Percentiles rank a stretch among this genome's conserved stretches.
Conservation (phyloP, 1,140 invertebrate species). For the Ylistrum balloti region DNA sequence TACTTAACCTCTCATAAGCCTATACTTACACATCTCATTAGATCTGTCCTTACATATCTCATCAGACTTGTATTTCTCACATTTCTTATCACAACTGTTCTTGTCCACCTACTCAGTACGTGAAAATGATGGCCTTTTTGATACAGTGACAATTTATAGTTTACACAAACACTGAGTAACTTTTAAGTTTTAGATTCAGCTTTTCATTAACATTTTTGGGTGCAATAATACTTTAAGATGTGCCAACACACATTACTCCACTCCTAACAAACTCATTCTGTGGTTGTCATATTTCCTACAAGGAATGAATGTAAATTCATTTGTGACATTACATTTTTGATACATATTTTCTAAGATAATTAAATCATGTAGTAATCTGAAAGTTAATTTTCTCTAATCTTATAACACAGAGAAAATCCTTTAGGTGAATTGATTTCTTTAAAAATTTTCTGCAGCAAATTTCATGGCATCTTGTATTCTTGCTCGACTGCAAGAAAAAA, state of each 20-base stretch:
- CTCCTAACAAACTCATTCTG: neutral
- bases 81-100: neutral
- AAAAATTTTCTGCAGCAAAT: conserved; percentile 48
- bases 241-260: neutral
- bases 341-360: too few species aligned
- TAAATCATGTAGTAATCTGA: too few species aligned
- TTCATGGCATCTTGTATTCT: conserved; percentile 52
- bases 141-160: neutral
- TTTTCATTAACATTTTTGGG: neutral
- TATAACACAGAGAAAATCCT: too few species aligned
- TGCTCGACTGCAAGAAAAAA: conserved; percentile 47
- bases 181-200: neutral
- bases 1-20: neutral
- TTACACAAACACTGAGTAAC: neutral
- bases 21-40: neutral
- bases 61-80: neutral
- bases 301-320: neutral
- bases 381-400: too few species aligned
- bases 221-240: neutral
- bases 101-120: too few species aligned
- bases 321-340: neutral
- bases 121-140: too few species aligned
- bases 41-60: neutral
- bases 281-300: neutral
- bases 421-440: neutral